Evolutionary conservation across 2,888 invertebrate species (phyloP), one percentile per base, ranked within the genome.

Genomic region (Nomada fucata): DNA sequence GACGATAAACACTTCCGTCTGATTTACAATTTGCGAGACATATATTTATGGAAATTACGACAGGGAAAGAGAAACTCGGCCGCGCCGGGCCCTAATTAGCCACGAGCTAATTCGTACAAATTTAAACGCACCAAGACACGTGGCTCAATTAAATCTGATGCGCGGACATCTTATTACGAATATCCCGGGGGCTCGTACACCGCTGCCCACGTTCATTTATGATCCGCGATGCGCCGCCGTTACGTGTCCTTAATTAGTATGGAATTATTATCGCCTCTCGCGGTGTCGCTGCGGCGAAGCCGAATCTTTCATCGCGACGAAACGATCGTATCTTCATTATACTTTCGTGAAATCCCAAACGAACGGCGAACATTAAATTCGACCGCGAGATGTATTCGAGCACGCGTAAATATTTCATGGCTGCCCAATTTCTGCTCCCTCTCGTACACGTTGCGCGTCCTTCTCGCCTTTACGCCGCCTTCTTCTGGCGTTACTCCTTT

Each of bases 171-270:
- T 76, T 65, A 79, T 60, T 76, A 53, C 50, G 64, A 68, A 61
- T 69, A 47, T 29, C 63, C 13, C n/a, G 18, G 2, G 9, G 9
- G 10, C 52, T 20, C 57, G 53, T 65, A 71, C 67, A 69, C 44
- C 73, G 73, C 53, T 61, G 55, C 73, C 57, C 53, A 42, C 78
- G 69, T 42, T 73, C 72, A 64, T 29, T 69, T 47, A 57, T 61
- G 36, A 47, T 26, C 11, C 44, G 29, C 76, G 50, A 44, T 20
- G 68, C 61, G 53, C 63, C 68, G 36, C 13, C 29, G 57, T 64
- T 64, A 36, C 59, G n/a, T 53, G 70, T 18, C 60, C 29, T 50
- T 67, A 76, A 76, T 77, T 75, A 76, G 23, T n/a, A 60, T 44
- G 29, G 42, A 53, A 44, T 61, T 53, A 75, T 67, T 53, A 75